Evolutionary conservation across 1,140 invertebrate genomes (phyloP), one percentile per base, ranked within the genome.

Genomic region (Bombus turneri): DNA sequence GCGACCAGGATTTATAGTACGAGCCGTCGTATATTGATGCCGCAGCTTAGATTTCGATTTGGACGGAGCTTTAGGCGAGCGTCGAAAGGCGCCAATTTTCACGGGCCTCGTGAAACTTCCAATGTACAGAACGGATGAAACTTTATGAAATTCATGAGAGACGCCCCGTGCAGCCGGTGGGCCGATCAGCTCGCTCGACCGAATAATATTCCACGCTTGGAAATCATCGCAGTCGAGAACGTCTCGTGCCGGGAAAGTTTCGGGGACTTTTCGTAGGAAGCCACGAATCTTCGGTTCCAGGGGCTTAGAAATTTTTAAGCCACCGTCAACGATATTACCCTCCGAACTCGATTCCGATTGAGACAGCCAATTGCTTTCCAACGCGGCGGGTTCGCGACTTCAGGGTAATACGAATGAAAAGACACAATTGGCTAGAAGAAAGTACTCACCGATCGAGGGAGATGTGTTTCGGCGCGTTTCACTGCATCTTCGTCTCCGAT

Each of bases 81-180:
- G 80, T 66, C 79, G 86, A 90, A 90, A 85, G 66, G 82, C 86
- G 81, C 76, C 89, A 90, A 90, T 90, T 90, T 90, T 90, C 86
- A 47, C 86, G 72, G 79, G 86, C 80, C 86, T 86, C 88, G 81
- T 53, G 79, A 86, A 90, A 90, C 80, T 89, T 81, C 71, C 79
- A 66, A 80, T 87, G 88, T 90, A 83, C 83, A 90, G 76, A 53
- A 90, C 76, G 89, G 89, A 90, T 90, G 88, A 86, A 90, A 90
- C 88, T 90, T 90, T 90, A 90, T 90, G 89, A 90, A 90, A 90
- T 90, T 90, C 89, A 90, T 90, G 89, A 90, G 86, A 68, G 72
- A 87, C 79, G 77, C 59, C 28, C 73, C 37, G 37, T 73, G 82
- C 47, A 85, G 64, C 31, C 62, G 59, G 25, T 43, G 62, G 78